Evolutionary conservation across 2,113 vertebrate genomes (phyloP).

Genomic region (Rhinoderma darwinii): DNA sequence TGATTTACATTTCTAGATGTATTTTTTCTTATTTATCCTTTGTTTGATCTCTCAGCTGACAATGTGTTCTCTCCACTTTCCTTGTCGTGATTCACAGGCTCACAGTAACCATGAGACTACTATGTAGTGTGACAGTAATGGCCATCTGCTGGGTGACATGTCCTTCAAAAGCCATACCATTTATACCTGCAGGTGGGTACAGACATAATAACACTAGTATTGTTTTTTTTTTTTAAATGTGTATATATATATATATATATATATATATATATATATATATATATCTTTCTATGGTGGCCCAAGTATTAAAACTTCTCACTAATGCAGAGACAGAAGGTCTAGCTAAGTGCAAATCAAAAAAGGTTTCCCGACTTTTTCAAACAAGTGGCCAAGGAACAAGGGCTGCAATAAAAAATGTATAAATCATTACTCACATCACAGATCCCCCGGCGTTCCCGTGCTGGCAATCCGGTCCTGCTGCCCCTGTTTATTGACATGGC

Average conservation of each 20-base stretch:
- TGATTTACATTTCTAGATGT: neutral
- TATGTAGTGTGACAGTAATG: conserved; percentile 15
- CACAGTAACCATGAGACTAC: neutral
- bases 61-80: neutral
- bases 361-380: too few species aligned
- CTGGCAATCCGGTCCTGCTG: too few species aligned
- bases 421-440: too few species aligned
- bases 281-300: too few species aligned
- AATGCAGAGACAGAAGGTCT: too few species aligned
- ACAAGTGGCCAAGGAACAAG: too few species aligned
- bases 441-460: too few species aligned
- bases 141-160: conserved; percentile 8
- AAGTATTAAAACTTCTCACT: neutral
- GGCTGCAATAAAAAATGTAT: too few species aligned
- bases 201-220: neutral
- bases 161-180: conserved; percentile 23
- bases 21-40: neutral
- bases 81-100: neutral
- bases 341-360: too few species aligned
- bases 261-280: too few species aligned
- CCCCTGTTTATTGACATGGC: too few species aligned
- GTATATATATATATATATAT: too few species aligned
- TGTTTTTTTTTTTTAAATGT: neutral
- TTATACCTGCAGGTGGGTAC: conserved; percentile 35
- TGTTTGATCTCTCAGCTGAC: neutral